A percentile compares a stretch with the other conserved stretches of the same genome.
phyloP scores from a whole-genome alignment of 2,113 vertebrate species.

The Mastomys coucha region DNA sequence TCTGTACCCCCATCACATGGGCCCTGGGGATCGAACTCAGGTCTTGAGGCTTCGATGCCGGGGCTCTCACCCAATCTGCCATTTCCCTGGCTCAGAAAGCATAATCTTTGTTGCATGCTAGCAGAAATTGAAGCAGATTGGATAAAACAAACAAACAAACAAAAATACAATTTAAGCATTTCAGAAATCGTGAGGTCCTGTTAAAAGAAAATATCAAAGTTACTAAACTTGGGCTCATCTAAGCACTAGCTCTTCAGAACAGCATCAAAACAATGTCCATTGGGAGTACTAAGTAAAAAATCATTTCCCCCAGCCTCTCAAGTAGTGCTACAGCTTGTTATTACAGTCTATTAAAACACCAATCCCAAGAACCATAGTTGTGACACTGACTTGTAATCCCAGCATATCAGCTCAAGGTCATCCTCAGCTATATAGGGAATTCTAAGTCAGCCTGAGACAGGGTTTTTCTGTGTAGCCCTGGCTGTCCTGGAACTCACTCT shows the following conservation, averaged over 20 bases:
- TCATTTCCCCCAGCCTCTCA: not conserved
- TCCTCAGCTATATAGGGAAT: not conserved
- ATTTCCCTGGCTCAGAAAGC: not conserved
- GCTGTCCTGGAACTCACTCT: too few relatives aligned
- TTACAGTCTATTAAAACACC: not conserved
- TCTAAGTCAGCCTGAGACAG: too few relatives aligned
- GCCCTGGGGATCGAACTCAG: not conserved
- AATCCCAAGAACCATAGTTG: not conserved
- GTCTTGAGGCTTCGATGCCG: not conserved
- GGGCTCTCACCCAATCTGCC: not conserved
- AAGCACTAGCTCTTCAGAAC: not conserved
- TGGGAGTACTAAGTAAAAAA: constrained; percentile 28
- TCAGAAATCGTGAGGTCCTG: constrained; percentile 30
- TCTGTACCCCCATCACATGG: not conserved
- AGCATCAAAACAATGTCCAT: not conserved
- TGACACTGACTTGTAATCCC: not conserved
- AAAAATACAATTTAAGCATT: constrained; percentile 11
- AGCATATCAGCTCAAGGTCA: not conserved
- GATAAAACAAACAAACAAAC: constrained; percentile 21
- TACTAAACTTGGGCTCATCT: not conserved
- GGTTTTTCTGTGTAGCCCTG: too few relatives aligned
- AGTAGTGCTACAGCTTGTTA: not conserved
- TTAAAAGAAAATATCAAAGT: constrained; percentile 12
- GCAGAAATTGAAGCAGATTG: constrained; percentile 24
- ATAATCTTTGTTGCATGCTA: constrained; percentile 6